Conservation (phyloP, 2,797 vertebrate species). For the Pelochelys cantorii region DNA sequence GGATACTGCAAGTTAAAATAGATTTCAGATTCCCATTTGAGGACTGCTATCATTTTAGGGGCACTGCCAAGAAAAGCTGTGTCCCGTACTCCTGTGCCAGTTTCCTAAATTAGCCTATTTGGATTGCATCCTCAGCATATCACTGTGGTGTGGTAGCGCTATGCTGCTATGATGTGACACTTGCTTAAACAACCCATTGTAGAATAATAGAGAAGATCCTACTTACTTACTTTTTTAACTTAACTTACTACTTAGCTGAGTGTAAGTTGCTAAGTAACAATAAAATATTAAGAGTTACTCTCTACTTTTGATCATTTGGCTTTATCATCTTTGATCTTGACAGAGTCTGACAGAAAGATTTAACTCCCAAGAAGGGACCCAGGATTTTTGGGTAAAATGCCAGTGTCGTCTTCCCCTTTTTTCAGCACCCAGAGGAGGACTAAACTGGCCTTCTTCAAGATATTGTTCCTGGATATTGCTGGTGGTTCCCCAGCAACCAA, state of each 20-base stretch:
- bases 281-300: not conserved
- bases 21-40: constrained; percentile 51
- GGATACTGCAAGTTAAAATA: constrained; percentile 53
- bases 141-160: constrained; percentile 75
- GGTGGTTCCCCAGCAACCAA: not conserved
- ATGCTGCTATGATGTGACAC: constrained; percentile 82
- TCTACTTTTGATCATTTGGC: not conserved
- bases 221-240: not conserved
- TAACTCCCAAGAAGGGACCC: not conserved
- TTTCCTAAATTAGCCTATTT: constrained; percentile 78
- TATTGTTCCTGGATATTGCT: not conserved
- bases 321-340: not conserved
- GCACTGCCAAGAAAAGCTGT: constrained; percentile 55
- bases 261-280: constrained; percentile 35
- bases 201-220: constrained; percentile 71
- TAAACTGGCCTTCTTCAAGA: not conserved
- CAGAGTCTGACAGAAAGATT: not conserved
- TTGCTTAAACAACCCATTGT: constrained; percentile 70
- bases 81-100: constrained; percentile 63
- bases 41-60: constrained; percentile 56
- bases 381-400: not conserved
- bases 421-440: not conserved
- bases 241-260: constrained; percentile 18
- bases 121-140: constrained; percentile 75
- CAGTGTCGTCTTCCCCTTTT: not conserved